These are phyloP conservation scores for Hermetia illucens DNA, from an alignment of 1,140 invertebrate genomes.

Conservation along the genomic window DNA sequence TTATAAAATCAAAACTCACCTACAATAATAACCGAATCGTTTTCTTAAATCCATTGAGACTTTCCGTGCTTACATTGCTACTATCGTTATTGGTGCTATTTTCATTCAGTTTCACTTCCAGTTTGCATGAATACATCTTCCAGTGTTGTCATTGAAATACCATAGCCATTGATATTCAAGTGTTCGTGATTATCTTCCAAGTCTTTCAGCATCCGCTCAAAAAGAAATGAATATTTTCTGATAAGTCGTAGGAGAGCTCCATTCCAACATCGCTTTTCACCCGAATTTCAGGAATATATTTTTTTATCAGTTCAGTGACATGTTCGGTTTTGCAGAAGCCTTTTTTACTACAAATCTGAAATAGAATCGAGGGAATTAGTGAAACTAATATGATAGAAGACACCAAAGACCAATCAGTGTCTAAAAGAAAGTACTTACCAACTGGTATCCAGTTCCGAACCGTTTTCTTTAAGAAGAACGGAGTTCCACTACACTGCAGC, in stretches of 20 bases:
- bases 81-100: too few species aligned
- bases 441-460: slow-evolving; percentile 53
- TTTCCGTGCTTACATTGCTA: too few species aligned
- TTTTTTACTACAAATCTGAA: slow-evolving; percentile 8
- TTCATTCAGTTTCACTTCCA: slow-evolving; percentile 32
- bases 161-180: slow-evolving; percentile 48
- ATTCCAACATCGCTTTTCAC: slow-evolving; percentile 12
- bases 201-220: slow-evolving; percentile 48
- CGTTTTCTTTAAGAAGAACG: slow-evolving; percentile 60
- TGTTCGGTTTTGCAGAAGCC: slow-evolving; percentile 36
- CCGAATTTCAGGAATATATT: slow-evolving; percentile 39
- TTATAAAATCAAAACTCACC: too few species aligned
- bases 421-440: slow-evolving; percentile 39
- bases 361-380: slow-evolving; percentile 5
- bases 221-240: slow-evolving; percentile 34
- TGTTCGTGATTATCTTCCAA: slow-evolving; percentile 47
- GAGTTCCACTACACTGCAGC: slow-evolving; percentile 55
- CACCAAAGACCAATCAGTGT: slow-evolving; percentile 46
- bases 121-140: slow-evolving; percentile 81
- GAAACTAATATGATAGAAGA: neutral
- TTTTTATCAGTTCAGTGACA: slow-evolving; percentile 38
- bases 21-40: too few species aligned
- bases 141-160: slow-evolving; percentile 68
- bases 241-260: slow-evolving; percentile 42
- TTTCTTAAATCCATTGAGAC: too few species aligned